Base-by-base conservation (phyloP, 2,888 invertebrate species). In the Germaria angustata region DNA sequence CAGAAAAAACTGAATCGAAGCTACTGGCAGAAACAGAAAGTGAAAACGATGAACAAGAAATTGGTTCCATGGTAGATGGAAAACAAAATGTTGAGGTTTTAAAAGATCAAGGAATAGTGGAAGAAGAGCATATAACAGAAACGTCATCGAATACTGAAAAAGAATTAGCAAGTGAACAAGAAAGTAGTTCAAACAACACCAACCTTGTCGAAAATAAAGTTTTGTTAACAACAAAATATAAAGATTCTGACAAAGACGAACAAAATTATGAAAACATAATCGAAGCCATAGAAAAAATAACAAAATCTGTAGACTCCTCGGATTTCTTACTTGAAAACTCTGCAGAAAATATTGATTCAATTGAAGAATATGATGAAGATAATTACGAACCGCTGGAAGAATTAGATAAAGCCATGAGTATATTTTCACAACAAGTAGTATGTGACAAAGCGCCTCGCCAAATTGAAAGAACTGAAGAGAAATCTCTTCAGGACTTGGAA, bases 1-100 rank as follows among this genome's bases (percentile, higher is more conserved):
- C 85, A 8, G 82, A 84, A 20, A 59, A 51, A 3, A 84, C 83
- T 44, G 53, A 84, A 2, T 46, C 83, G 6, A 83, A 80, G 2
- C 63, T 66, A 8, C 66, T 55, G 4, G n/a, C 3, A 11, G 3
- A 28, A 28, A 17, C 22, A 2, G 65, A 84, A 53, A 81, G 59
- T 51, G 5, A 0, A 5, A 9, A 17, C 0, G 80, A 84, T 28
- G 80, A 80, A 8, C 80, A 82, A 11, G 20, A 66, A 8, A 11
- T 24, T 17, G 13, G 22, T 22, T 20, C 11, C 78, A 79, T 39
- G 72, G 72, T 57, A n/a, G 15, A 13, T 2, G 15, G 46, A 9
- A 32, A 13, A 15, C 20, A 41, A 15, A 34, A 15, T 66, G 2
- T 17, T 66, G 41, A 65, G 13, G 17, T 20, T 22, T 9, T 7